Conservation (phyloP, 2,888 invertebrate genomes). For the Pyrochroa serraticornis region DNA sequence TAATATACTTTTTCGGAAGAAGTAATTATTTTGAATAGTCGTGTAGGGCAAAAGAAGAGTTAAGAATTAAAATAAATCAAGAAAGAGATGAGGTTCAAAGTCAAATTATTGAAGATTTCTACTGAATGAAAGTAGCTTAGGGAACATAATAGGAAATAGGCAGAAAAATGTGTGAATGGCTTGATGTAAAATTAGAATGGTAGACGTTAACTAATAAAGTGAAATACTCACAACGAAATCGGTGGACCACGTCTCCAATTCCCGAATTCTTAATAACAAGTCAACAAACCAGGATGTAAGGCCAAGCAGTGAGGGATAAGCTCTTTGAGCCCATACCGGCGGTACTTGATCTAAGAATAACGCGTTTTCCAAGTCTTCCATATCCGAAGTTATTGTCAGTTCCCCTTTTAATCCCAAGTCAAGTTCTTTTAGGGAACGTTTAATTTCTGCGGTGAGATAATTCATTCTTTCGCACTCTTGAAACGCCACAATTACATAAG, state of each 20-base stretch:
- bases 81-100: no score
- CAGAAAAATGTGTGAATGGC: no score
- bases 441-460: conserved; percentile 87
- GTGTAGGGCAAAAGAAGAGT: no score
- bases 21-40: no score
- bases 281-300: conserved; percentile 94
- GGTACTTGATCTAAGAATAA: conserved; percentile 94
- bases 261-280: conserved; percentile 81
- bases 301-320: conserved; percentile 90
- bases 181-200: no score
- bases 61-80: no score
- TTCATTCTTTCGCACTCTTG: conserved; percentile 98
- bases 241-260: conserved; percentile 92
- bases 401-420: conserved; percentile 96
- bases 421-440: conserved; percentile 86
- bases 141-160: no score
- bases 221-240: conserved; percentile 80
- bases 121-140: no score
- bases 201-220: no score
- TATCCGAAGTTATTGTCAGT: conserved; percentile 92
- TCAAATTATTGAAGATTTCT: no score
- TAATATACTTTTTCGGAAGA: no score
- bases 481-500: conserved; percentile 94
- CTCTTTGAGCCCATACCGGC: conserved; percentile 82
- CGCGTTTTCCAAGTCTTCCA: conserved; percentile 94